Conservation (phyloP, 2,888 invertebrate species). For the Diarsia brunnea region DNA sequence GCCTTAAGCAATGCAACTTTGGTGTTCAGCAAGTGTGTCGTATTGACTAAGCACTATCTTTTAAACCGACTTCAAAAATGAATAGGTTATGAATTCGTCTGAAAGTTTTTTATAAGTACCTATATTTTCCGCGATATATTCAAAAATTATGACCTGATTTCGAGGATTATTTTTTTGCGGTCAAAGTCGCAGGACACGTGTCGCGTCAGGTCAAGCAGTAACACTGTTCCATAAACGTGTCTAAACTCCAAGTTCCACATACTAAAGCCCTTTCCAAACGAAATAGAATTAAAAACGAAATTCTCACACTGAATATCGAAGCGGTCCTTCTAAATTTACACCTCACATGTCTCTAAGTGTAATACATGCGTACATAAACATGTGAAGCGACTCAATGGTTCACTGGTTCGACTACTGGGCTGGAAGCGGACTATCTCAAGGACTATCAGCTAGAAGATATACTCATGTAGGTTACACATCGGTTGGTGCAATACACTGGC, state of each 20-base stretch:
- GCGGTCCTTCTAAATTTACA: background rate
- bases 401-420: constrained; percentile 57
- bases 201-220: background rate
- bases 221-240: background rate
- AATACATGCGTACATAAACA: constrained; percentile 41
- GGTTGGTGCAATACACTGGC: constrained; percentile 8
- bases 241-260: background rate
- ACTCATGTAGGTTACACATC: constrained; percentile 18
- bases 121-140: background rate
- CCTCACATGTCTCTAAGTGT: constrained; percentile 1
- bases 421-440: constrained; percentile 64
- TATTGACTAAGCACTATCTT: background rate
- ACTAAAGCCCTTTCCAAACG: too few relatives aligned
- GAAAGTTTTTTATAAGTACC: background rate
- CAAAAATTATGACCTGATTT: too few relatives aligned
- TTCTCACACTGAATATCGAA: background rate
- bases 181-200: background rate
- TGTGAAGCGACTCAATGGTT: constrained; percentile 54
- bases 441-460: constrained; percentile 47
- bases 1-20: background rate
- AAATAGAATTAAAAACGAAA: too few relatives aligned
- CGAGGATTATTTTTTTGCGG: background rate
- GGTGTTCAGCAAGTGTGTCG: background rate
- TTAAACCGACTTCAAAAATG: background rate
- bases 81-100: background rate